A percentile compares a stretch with the other conserved stretches of the same genome.
Conservation (phyloP, 2,888 invertebrate genomes). For the Apeira syringaria region DNA sequence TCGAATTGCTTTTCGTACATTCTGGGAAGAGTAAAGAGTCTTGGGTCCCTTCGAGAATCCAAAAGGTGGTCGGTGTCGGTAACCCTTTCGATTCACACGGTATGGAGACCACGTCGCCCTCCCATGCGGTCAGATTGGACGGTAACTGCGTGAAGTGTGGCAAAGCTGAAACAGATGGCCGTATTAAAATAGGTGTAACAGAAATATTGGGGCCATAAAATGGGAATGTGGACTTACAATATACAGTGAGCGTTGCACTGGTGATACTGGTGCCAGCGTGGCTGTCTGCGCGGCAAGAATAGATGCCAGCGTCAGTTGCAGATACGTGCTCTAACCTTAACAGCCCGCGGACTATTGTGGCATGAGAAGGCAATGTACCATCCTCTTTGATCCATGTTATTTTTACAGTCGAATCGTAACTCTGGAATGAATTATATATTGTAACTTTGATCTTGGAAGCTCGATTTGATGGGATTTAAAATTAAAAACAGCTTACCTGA, state of each 20-base stretch:
- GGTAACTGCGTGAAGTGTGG: conserved; percentile 94
- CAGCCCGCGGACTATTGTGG: conserved; percentile 68
- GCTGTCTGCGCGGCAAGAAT: conserved; percentile 96
- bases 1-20: conserved; percentile 76
- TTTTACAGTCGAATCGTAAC: conserved; percentile 72
- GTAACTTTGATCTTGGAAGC: not conserved
- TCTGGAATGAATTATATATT: conserved; percentile 52
- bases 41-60: conserved; percentile 96
- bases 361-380: conserved; percentile 67
- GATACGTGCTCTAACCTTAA: conserved; percentile 92
- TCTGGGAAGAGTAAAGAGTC: conserved; percentile 84
- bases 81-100: conserved; percentile 96
- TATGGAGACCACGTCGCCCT: conserved; percentile 94
- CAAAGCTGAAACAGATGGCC: conserved; percentile 88
- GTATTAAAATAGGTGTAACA: conserved; percentile 64
- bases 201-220: conserved; percentile 73
- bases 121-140: conserved; percentile 93
- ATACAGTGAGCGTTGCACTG: conserved; percentile 94
- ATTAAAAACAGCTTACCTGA: conserved; percentile 72
- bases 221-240: conserved; percentile 89
- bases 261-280: conserved; percentile 94
- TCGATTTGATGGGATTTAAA: not conserved
- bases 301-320: conserved; percentile 93
- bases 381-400: conserved; percentile 79
- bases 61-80: conserved; percentile 96